Evolutionary conservation across 2,888 invertebrate species (phyloP).

Genomic region (Macrosoma leucophasiata): DNA sequence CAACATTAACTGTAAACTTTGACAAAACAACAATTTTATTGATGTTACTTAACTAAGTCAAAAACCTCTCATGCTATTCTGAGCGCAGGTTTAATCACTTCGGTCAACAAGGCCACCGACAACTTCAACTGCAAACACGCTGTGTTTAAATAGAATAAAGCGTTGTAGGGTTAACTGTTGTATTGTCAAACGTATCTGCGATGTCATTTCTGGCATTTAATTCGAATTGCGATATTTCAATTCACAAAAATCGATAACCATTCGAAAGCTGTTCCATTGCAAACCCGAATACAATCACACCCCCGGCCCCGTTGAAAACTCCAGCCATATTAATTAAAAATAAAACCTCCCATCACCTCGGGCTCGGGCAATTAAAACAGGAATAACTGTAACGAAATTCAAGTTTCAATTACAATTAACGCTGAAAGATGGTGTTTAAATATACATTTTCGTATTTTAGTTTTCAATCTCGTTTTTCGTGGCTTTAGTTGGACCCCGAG

Average conservation of each 20-base stretch:
- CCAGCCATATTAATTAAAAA: conserved; percentile 56
- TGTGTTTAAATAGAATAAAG: too few species aligned
- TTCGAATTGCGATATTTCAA: conserved; percentile 26
- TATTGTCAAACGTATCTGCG: too few species aligned
- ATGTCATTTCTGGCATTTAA: too few species aligned
- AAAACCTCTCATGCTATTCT: too few species aligned
- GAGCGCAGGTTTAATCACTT: too few species aligned
- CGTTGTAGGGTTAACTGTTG: too few species aligned
- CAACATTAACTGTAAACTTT: too few species aligned
- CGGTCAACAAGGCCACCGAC: too few species aligned
- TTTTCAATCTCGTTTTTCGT: conserved; percentile 11
- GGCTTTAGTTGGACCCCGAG: too few species aligned
- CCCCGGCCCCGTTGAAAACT: conserved; percentile 29
- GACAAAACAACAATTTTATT: too few species aligned
- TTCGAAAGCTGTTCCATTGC: conserved; percentile 35
- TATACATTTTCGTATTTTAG: conserved; percentile 21
- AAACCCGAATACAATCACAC: conserved; percentile 35
- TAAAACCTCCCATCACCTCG: conserved; percentile 40
- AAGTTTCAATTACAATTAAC: conserved; percentile 41
- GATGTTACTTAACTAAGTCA: too few species aligned
- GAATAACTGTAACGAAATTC: conserved; percentile 48
- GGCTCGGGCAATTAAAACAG: conserved; percentile 46
- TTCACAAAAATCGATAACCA: conserved; percentile 30
- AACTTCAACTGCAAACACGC: too few species aligned
- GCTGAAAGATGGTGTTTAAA: conserved; percentile 30